Percentiles rank a stretch among this genome's conserved stretches.
Conservation (phyloP, 2,113 vertebrate species). For the Istiophorus platypterus region DNA sequence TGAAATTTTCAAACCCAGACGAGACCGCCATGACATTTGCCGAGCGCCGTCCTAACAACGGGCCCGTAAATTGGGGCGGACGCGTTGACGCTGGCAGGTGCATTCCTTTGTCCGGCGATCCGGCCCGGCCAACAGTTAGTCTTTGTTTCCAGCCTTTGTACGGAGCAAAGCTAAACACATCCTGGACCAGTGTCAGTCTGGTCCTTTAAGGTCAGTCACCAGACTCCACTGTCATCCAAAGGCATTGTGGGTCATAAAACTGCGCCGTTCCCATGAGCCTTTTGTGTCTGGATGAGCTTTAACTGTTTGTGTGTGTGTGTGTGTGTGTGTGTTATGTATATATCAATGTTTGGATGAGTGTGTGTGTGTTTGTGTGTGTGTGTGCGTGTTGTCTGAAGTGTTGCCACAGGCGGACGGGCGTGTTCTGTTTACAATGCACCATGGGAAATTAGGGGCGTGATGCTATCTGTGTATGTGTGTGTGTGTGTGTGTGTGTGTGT, state of each 20-base stretch:
- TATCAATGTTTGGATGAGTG: slow-evolving; percentile 35
- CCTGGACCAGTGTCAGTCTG: not conserved
- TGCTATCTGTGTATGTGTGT: slow-evolving; percentile 43
- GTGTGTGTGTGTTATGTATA: slow-evolving; percentile 36
- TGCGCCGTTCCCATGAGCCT: slow-evolving; percentile 44
- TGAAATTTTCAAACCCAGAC: too few relatives aligned
- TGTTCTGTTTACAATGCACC: slow-evolving; percentile 75
- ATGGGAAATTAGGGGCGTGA: slow-evolving; percentile 73
- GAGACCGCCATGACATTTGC: too few relatives aligned
- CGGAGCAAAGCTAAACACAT: slow-evolving; percentile 7
- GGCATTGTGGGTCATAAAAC: slow-evolving; percentile 47
- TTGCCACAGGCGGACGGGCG: slow-evolving; percentile 70
- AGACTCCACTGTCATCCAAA: slow-evolving; percentile 30
- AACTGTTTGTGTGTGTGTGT: slow-evolving; percentile 42
- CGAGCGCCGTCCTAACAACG: too few relatives aligned
- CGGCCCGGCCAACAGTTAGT: not conserved
- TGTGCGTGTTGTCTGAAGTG: slow-evolving; percentile 61
- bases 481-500: slow-evolving; percentile 10
- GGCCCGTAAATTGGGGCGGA: too few relatives aligned
- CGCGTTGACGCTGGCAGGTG: too few relatives aligned
- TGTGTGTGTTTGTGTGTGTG: slow-evolving; percentile 45
- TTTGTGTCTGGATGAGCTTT: slow-evolving; percentile 52
- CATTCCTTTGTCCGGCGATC: too few relatives aligned
- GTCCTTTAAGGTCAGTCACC: slow-evolving; percentile 49
- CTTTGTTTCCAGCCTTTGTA: not conserved